phyloP scores from a whole-genome alignment of 1,140 invertebrate genomes.

The Micrasema minimum region DNA sequence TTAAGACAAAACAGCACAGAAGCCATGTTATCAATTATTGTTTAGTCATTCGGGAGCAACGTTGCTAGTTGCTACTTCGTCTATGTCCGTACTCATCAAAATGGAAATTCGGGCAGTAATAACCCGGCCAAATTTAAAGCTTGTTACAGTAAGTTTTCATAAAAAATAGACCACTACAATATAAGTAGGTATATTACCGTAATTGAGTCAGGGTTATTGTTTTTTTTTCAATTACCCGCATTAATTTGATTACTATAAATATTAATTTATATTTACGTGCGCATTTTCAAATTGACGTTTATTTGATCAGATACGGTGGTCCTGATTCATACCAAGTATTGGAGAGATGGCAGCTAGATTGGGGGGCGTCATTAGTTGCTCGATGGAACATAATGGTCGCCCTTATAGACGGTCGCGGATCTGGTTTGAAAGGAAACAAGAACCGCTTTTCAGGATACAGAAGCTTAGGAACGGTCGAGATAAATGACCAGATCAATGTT shows the following conservation, averaged over 20 bases:
- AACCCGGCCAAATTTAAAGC: no score
- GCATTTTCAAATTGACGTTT: no score
- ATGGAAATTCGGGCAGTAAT: no score
- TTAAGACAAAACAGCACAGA: no score
- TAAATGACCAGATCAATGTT: slow-evolving; percentile 80
- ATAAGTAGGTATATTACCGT: no score
- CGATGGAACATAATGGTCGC: slow-evolving; percentile 87
- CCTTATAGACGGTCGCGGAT: slow-evolving; percentile 89
- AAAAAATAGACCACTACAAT: no score
- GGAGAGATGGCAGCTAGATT: slow-evolving; percentile 63
- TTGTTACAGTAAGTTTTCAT: no score
- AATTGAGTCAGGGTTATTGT: no score
- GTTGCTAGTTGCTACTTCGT: no score
- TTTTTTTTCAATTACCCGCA: not conserved
- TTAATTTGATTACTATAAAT: not conserved
- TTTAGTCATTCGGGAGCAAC: no score
- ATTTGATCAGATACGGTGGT: slow-evolving; percentile 75
- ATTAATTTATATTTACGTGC: slow-evolving; percentile 5
- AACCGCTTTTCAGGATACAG: slow-evolving; percentile 85
- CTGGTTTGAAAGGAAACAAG: slow-evolving; percentile 83
- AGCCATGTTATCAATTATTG: no score
- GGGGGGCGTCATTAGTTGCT: slow-evolving; percentile 78
- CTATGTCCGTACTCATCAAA: no score
- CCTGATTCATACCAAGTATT: slow-evolving; percentile 86
- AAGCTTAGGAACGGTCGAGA: slow-evolving; percentile 86